Conservation (phyloP, 2,797 vertebrate species). For the Tangara arthus region DNA sequence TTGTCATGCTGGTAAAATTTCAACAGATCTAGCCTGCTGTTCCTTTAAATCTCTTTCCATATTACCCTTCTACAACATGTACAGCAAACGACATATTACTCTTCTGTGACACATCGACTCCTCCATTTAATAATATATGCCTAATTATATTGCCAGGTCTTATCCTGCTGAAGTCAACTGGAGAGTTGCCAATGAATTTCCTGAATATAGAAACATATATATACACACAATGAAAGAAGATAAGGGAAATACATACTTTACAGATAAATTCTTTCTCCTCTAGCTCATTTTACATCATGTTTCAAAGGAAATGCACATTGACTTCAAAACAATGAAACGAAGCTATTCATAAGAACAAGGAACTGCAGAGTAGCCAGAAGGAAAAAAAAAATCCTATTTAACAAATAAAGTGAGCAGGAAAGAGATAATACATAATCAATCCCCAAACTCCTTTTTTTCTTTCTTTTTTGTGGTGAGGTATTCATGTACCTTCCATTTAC, state of each 20-base stretch:
- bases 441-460: background rate
- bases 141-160: slow-evolving; percentile 51
- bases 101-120: slow-evolving; percentile 18
- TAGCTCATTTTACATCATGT: slow-evolving; percentile 13
- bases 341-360: slow-evolving; percentile 24
- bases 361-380: background rate
- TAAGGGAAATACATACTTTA: slow-evolving; percentile 17
- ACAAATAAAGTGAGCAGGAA: background rate
- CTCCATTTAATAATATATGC: slow-evolving; percentile 43
- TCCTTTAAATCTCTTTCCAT: slow-evolving; percentile 21
- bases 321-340: slow-evolving; percentile 9
- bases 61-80: background rate
- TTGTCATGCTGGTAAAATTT: background rate
- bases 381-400: background rate
- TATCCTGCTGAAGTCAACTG: slow-evolving; percentile 47
- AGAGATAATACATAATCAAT: background rate
- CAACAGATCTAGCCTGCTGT: background rate
- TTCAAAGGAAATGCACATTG: slow-evolving; percentile 26
- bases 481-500: background rate
- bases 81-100: slow-evolving; percentile 27
- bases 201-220: slow-evolving; percentile 24
- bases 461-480: background rate
- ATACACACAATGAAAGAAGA: slow-evolving; percentile 9
- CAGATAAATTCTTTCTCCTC: slow-evolving; percentile 29
- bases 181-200: slow-evolving; percentile 54